A percentile compares a stretch with the other conserved stretches of the same genome.
phyloP scores from a whole-genome alignment of 2,113 vertebrate species.

The Centropus unirufus region DNA sequence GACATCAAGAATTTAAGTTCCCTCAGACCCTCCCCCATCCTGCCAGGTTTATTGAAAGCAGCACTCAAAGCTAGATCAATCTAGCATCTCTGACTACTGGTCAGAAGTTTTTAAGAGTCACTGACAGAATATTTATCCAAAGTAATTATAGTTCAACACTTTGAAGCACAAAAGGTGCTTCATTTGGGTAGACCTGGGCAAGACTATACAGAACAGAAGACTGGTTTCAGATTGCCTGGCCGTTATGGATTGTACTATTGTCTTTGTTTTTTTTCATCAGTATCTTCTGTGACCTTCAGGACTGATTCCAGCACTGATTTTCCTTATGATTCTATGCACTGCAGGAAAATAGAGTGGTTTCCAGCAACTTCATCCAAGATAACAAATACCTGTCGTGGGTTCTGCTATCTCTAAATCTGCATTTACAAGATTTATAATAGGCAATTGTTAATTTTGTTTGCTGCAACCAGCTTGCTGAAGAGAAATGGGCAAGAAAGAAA shows the following conservation, averaged over 20 bases:
- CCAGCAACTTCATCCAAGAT: conserved; percentile 1
- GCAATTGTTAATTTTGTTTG: conserved; percentile 53
- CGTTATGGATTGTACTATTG: too few species aligned
- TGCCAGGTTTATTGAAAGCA: not conserved
- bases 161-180: not conserved
- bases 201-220: not conserved
- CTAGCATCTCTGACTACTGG: not conserved
- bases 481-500: conserved; percentile 4
- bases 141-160: not conserved
- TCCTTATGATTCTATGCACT: not conserved
- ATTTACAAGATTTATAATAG: conserved; percentile 42
- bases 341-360: not conserved
- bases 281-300: not conserved
- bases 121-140: not conserved
- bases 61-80: not conserved
- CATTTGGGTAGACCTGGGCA: not conserved
- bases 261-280: not conserved
- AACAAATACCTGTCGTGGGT: conserved; percentile 19
- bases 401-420: conserved; percentile 53
- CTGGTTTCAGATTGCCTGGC: not conserved
- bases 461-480: not conserved
- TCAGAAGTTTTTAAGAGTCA: not conserved
- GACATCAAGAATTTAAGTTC: not conserved
- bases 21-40: too few species aligned
- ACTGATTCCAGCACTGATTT: not conserved